Base-by-base conservation (phyloP, 1,140 invertebrate species). In the Maniola jurtina region DNA sequence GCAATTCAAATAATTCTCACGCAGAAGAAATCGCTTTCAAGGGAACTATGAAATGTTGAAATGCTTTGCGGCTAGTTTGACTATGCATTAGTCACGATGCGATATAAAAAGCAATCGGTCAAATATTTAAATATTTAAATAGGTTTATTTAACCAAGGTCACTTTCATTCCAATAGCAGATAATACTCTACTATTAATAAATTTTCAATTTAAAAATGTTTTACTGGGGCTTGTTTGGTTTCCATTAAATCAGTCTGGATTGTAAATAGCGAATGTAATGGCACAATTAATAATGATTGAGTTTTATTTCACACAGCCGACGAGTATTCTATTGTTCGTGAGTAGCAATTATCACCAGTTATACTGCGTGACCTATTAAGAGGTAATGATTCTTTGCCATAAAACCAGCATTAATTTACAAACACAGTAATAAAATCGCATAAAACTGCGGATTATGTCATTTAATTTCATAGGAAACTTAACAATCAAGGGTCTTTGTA, bases 231-330 rank as follows among this genome's bases (percentile, higher is more conserved):
- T 55, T 13, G 52, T 34, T 55, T 55, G 52, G 52, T 11, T 2
- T 9, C 52, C 52, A 34, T 55, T 55, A 34, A 55, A 55, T 55
- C 52, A 34, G 33, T 34, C 33, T 33, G 52, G 33, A 34, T 55
- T 55, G 52, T 55, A 55, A 55, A 55, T 34, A 55, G 15, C 52
- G 33, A 55, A 13, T 6, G 6, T 55, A 55, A 55, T 55, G 16
- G 52, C 52, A 13, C 52, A 34, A 55, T 55, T 55, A 55, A 55
- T 55, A 55, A 34, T 55, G 16, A 55, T 34, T 33, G 52, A 55
- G 33, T 55, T 55, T 55, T 34, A 55, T 55, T 55, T 34, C 33
- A 25, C 7, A 34, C 25, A 34, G 52, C 11, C 25, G 25, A 55
- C 52, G 52, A 55, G 33, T 55, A 34, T 34, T 34, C 52, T 55